Base-by-base conservation (phyloP, 2,888 invertebrate genomes). In the Cybosia mesomella region DNA sequence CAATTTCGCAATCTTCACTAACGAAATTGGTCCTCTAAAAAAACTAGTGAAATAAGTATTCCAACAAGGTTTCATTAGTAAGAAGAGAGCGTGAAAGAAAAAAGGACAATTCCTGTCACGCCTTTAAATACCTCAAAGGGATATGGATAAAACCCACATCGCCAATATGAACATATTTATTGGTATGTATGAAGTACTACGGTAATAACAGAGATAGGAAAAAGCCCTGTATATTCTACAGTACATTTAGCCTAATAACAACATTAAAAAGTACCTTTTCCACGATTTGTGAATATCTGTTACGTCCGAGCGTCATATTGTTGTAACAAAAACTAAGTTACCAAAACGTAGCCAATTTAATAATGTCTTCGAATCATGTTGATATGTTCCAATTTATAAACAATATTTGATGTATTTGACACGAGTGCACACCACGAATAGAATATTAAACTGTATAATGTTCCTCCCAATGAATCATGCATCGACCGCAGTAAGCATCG, bases 281-380 rank as follows among this genome's bases (percentile, higher is more conserved):
- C 28, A 87, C 76, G 70, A 89, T 86, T 70, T 91, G 91, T 0
- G 91, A 90, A 71, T 80, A 85, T 73, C 81, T 89, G 66, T 86
- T 89, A 72, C 81, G 55, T 39, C 11, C 24, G 28, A 57, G 87
- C n/a, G 87, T 90, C 92, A 91, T 92, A 66, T 53, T 57, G 43
- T 13, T 7, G 22, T 18, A 65, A 49, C 53, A 5, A 61, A 72
- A 66, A 63, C 24, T 43, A 62, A 53, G 13, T 32, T 22, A 54
- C n/a, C 24, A 43, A 62, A 58, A n/a, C 18, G 18, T 22, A 54
- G n/a, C 18, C 18, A 58, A 32, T 15, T 57, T 57, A 28, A 28
- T 18, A 57, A 15, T 32, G 21, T 34, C n/a, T 59, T 57, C 21
- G 3, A 49, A 69, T 11, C 32, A 32, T 10, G 22, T 24, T 66